phyloP scores from a whole-genome alignment of 2,797 vertebrate genomes.

The Enteromius treurensis region DNA sequence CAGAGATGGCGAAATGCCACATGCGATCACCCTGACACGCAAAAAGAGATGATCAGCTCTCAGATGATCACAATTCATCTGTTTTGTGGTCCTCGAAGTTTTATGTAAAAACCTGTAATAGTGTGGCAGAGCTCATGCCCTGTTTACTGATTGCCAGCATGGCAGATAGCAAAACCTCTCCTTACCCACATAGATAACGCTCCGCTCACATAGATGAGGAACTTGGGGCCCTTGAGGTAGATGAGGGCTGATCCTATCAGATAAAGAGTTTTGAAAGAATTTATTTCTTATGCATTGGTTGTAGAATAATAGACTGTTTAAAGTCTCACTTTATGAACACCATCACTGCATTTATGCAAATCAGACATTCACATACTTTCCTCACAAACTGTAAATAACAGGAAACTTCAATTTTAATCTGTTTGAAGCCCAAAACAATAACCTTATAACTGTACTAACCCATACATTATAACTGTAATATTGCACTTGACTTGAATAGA shows the following conservation, averaged over 20 bases:
- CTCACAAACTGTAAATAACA: not conserved
- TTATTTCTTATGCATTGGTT: not conserved
- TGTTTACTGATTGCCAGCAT: not conserved
- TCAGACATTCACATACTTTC: not conserved
- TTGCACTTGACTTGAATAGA: not conserved
- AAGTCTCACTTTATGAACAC: not conserved
- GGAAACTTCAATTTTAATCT: not conserved
- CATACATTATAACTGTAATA: not conserved
- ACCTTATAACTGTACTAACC: no score
- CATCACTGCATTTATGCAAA: not conserved
- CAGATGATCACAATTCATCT: slow-evolving; percentile 18
- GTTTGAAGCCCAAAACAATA: not conserved
- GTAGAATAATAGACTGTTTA: not conserved
- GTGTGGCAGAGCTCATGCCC: not conserved
- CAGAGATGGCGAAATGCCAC: slow-evolving; percentile 83
- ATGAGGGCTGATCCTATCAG: slow-evolving; percentile 74
- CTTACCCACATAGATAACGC: slow-evolving; percentile 84
- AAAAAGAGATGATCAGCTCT: slow-evolving; percentile 12
- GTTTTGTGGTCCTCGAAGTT: not conserved
- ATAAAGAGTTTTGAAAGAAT: slow-evolving; percentile 1
- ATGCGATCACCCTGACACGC: slow-evolving; percentile 78
- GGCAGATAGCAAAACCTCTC: slow-evolving; percentile 34
- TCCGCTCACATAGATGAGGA: slow-evolving; percentile 81
- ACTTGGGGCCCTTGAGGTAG: slow-evolving; percentile 78
- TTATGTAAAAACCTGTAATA: not conserved